Conservation (phyloP, 2,797 vertebrate genomes). For the Valencia hispanica region DNA sequence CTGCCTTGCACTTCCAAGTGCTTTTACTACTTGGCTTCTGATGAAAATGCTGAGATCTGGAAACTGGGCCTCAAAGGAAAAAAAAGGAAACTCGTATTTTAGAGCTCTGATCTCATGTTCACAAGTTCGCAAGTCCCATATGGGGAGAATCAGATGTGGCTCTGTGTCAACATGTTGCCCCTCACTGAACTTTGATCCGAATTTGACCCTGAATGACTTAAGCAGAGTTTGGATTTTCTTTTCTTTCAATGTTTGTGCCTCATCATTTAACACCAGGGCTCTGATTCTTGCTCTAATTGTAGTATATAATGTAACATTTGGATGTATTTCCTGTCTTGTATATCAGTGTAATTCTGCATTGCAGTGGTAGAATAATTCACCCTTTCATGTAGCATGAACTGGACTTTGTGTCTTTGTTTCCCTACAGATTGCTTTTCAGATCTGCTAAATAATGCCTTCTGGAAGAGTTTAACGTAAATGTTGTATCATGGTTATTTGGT, state of each 20-base stretch:
- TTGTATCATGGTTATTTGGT: slow-evolving; percentile 27
- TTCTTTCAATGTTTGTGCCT: slow-evolving; percentile 18
- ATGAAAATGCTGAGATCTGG: slow-evolving; percentile 61
- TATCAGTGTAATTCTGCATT: background rate
- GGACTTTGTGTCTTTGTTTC: background rate
- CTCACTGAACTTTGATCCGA: slow-evolving; percentile 49
- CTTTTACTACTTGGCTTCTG: slow-evolving; percentile 65
- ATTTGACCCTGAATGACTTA: slow-evolving; percentile 49
- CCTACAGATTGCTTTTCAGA: background rate
- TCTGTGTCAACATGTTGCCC: slow-evolving; percentile 51
- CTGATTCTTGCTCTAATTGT: slow-evolving; percentile 23
- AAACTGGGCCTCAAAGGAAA: slow-evolving; percentile 53
- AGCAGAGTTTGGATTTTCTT: slow-evolving; percentile 20
- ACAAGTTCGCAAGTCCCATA: slow-evolving; percentile 35
- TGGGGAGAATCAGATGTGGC: slow-evolving; percentile 41
- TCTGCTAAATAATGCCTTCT: slow-evolving; percentile 7
- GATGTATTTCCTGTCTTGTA: background rate
- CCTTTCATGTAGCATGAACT: slow-evolving; percentile 21
- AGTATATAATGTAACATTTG: slow-evolving; percentile 11
- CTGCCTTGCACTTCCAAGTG: slow-evolving; percentile 46
- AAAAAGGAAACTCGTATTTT: slow-evolving; percentile 42
- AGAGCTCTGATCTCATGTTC: slow-evolving; percentile 32
- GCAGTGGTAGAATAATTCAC: slow-evolving; percentile 5
- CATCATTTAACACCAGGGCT: slow-evolving; percentile 26
- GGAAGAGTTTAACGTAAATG: background rate